Percentiles rank a stretch among this genome's conserved stretches.
Conservation (phyloP, 2,113 vertebrate species). For the Protobothrops mucrosquamatus region DNA sequence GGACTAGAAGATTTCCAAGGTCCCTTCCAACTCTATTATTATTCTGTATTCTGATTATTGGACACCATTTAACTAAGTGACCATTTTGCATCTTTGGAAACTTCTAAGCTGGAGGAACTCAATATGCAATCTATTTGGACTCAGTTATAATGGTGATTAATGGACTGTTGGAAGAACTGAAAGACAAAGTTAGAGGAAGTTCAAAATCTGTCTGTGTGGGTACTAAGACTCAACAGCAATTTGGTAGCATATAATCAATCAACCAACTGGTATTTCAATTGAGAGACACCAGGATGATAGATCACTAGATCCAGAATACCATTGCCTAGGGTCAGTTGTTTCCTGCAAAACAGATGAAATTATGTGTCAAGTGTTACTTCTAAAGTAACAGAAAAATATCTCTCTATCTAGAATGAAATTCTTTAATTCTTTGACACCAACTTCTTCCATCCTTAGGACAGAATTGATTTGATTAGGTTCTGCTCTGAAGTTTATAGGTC, state of each 20-base stretch:
- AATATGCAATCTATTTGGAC: not conserved
- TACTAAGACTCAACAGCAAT: not conserved
- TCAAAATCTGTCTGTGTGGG: not conserved
- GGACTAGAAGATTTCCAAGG: not conserved
- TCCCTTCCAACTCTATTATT: not conserved
- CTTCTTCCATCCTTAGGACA: not conserved
- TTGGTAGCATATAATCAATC: not conserved
- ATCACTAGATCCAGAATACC: not conserved
- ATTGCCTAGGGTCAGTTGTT: not conserved
- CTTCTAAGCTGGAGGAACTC: not conserved
- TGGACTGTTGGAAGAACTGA: not conserved
- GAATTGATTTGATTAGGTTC: not conserved
- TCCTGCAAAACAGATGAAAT: not conserved
- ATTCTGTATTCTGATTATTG: not conserved
- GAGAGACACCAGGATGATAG: not conserved
- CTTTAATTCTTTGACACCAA: not conserved
- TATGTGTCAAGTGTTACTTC: not conserved
- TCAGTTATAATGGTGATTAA: not conserved
- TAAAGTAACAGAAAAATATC: not conserved
- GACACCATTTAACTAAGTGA: not conserved
- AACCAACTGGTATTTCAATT: not conserved
- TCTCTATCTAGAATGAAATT: not conserved
- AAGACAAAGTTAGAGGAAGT: not conserved
- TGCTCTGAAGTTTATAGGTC: not conserved
- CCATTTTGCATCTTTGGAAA: not conserved